Evolutionary conservation across 2,113 vertebrate genomes (phyloP).

Genomic region (Malurus alboscapulatus): DNA sequence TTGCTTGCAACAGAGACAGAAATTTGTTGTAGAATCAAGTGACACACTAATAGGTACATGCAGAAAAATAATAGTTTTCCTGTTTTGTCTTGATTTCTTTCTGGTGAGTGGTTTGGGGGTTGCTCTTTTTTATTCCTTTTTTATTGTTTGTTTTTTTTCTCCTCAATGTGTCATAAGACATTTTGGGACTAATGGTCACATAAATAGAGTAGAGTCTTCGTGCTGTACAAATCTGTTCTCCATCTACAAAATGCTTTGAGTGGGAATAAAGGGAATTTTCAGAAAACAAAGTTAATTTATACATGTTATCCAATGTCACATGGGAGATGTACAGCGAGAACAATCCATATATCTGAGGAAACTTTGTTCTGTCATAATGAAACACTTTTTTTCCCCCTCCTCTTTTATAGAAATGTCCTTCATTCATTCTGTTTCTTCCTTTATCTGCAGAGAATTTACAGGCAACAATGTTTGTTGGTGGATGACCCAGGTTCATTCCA

Average conservation of each 20-base stretch:
- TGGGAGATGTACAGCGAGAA: background rate
- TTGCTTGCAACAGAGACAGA: background rate
- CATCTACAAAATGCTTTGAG: background rate
- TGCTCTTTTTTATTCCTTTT: fast-evolving
- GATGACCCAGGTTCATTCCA: background rate
- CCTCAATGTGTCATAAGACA: fast-evolving
- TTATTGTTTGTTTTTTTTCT: too few relatives aligned
- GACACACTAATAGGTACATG: background rate
- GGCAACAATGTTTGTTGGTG: background rate
- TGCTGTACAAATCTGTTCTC: background rate
- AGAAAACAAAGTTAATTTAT: background rate
- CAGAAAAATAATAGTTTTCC: background rate
- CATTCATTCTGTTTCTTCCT: background rate
- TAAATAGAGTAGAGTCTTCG: background rate
- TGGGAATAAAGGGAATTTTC: background rate
- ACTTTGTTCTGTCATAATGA: fast-evolving
- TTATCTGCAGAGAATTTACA: background rate
- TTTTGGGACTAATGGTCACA: background rate
- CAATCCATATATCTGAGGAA: background rate
- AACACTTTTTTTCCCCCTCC: background rate
- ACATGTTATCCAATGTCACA: background rate
- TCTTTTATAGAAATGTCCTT: background rate
- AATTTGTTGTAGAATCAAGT: background rate
- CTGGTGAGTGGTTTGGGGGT: background rate
- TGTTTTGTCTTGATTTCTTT: background rate